phyloP scores from a whole-genome alignment of 1,140 invertebrate genomes.

The Bombus picipes region DNA sequence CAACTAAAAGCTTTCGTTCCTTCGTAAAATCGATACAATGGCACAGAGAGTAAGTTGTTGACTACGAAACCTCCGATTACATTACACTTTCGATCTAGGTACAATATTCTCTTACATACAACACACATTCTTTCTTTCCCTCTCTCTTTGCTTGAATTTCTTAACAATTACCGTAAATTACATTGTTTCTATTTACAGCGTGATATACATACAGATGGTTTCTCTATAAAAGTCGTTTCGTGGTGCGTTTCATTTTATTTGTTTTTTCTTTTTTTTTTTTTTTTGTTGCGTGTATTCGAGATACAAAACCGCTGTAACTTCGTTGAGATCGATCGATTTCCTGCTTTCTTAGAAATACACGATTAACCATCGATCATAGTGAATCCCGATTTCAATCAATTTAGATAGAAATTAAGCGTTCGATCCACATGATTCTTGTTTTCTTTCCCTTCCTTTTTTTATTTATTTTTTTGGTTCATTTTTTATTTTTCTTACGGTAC shows the following conservation, averaged over 20 bases:
- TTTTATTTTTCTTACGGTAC: neutral
- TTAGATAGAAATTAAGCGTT: neutral
- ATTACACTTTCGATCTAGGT: slow-evolving; percentile 51
- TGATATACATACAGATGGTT: slow-evolving; percentile 63
- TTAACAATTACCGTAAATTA: slow-evolving; percentile 62
- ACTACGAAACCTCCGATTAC: slow-evolving; percentile 38
- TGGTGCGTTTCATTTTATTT: slow-evolving; percentile 9
- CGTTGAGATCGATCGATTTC: slow-evolving; percentile 61
- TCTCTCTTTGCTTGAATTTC: slow-evolving; percentile 25
- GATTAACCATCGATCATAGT: neutral
- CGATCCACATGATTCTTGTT: neutral
- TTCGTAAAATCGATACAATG: slow-evolving; percentile 49
- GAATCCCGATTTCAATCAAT: neutral
- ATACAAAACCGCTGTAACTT: slow-evolving; percentile 68
- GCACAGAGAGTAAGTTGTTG: slow-evolving; percentile 46
- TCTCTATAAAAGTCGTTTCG: slow-evolving; percentile 65
- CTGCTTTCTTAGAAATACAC: neutral
- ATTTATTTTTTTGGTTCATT: neutral
- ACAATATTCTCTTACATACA: neutral
- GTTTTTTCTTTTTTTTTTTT: neutral
- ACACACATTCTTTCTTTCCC: neutral
- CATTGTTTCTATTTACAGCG: slow-evolving; percentile 60
- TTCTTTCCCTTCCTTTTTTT: neutral
- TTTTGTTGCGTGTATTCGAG: slow-evolving; percentile 32
- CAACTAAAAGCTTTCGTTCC: neutral